Conservation (phyloP, 2,888 invertebrate species). For the Lasioglossum vierecki region DNA sequence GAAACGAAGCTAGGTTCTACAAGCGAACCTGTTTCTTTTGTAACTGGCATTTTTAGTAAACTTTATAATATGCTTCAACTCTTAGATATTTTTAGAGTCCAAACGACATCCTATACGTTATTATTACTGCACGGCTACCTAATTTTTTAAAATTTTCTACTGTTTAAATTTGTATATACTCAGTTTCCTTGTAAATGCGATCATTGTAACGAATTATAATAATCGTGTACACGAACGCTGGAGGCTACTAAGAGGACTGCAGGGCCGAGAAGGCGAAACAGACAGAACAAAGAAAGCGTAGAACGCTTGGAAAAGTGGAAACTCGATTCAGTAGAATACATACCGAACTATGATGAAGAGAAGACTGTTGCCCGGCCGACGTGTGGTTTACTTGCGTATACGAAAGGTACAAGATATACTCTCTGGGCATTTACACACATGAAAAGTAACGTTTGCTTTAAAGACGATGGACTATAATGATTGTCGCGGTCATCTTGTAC, state of each 20-base stretch:
- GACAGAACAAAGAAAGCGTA: constrained; percentile 37
- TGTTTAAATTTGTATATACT: background rate
- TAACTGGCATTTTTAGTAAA: background rate
- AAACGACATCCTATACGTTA: background rate
- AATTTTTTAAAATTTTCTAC: background rate
- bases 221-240: constrained; percentile 19
- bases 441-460: constrained; percentile 65
- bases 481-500: constrained; percentile 20
- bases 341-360: constrained; percentile 23
- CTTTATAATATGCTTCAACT: too few relatives aligned
- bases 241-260: background rate
- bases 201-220: constrained; percentile 35
- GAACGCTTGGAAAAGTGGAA: constrained; percentile 47
- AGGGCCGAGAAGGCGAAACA: background rate
- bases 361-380: constrained; percentile 27
- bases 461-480: constrained; percentile 58
- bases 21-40: background rate
- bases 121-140: background rate
- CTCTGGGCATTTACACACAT: constrained; percentile 61
- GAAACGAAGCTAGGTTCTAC: background rate
- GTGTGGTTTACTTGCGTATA: constrained; percentile 50
- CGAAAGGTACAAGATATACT: constrained; percentile 57
- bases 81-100: background rate
- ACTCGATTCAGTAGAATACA: constrained; percentile 35
- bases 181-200: background rate